Evolutionary conservation across 2,888 invertebrate species (phyloP), one percentile per base, ranked within the genome.

Genomic region (Pristionchus entomophagus): DNA sequence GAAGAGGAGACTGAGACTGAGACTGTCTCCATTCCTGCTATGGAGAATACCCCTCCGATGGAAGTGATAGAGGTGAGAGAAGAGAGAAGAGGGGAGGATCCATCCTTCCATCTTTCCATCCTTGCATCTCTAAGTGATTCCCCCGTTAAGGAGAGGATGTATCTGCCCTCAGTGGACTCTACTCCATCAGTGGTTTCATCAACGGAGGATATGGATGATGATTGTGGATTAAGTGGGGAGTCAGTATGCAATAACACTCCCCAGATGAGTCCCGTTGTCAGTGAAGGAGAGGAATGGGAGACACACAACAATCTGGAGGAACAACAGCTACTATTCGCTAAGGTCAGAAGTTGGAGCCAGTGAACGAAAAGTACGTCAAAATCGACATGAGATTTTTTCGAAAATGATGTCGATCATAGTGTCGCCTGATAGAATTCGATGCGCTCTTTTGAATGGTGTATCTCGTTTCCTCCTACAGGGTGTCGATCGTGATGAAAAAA

Each of bases 191-290:
- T 73, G 5, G 38, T 32, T 10, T 73, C 73, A 8, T 73, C 73
- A 26, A 35, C 38, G 38, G 73, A 45, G 41, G 73, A 73, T 41
- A 73, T 73, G 73, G 73, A 73, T n/a, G 73, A 73, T 26, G 73
- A 73, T 41, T 73, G 41, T 73, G 73, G 41, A 41, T 26, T 53
- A 32, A 53, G 80, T 49, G 53, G 80, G 32, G 80, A 53, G 12
- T 80, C 77, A 35, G 35, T 85, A 26, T 85, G 56, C 29, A 85
- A 77, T 35, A 86, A 80, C 12, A 81, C 62, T 62, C 81, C 59
- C 19, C 77, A 89, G 84, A 86, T 89, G 84, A 87, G 88, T 22
- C 89, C 89, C 6, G 87, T 87, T 69, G 89, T 89, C 4, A 88
- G 88, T 17, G 89, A 89, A 59, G 86, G 87, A n/a, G 89, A 86